Percentiles rank a stretch among this genome's conserved stretches.
Conservation (phyloP, 2,888 invertebrate genomes). For the Drosophila birchii region DNA sequence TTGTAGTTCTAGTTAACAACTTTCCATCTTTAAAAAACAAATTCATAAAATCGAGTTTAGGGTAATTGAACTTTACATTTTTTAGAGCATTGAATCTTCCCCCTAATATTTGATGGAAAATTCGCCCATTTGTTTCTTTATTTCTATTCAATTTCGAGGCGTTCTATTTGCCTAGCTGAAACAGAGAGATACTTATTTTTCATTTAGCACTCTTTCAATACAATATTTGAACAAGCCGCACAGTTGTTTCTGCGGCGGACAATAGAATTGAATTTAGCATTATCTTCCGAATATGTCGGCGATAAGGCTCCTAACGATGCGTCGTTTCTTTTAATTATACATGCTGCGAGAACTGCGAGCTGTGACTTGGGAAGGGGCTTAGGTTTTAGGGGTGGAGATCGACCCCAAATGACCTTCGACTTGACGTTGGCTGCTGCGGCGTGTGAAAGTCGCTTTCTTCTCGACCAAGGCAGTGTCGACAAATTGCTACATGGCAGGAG, state of each 20-base stretch:
- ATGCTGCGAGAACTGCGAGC: constrained; percentile 22
- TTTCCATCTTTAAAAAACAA: too few species aligned
- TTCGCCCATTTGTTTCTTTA: constrained; percentile 36
- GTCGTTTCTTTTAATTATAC: constrained; percentile 68
- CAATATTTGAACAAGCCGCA: constrained; percentile 77
- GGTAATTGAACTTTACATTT: constrained; percentile 17
- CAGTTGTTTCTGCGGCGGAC: constrained; percentile 69
- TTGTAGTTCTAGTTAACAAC: neutral
- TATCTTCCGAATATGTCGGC: constrained; percentile 56
- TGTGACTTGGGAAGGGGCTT: neutral
- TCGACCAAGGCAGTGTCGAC: constrained; percentile 66
- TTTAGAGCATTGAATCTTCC: constrained; percentile 33
- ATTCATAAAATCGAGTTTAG: neutral
- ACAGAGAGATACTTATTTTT: constrained; percentile 67
- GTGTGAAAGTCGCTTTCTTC: constrained; percentile 66
- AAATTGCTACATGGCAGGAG: constrained; percentile 62
- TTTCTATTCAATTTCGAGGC: constrained; percentile 64
- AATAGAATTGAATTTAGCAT: constrained; percentile 78
- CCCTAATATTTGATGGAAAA: constrained; percentile 9
- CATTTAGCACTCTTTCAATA: constrained; percentile 77
- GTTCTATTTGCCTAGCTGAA: constrained; percentile 72
- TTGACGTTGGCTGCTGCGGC: constrained; percentile 31
- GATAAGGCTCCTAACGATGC: constrained; percentile 64
- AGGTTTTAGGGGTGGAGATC: constrained; percentile 14
- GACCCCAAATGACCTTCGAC: constrained; percentile 75